Evolutionary conservation across 1,140 invertebrate species (phyloP), one percentile per base, ranked within the genome.

Genomic region (Carposina sasakii): DNA sequence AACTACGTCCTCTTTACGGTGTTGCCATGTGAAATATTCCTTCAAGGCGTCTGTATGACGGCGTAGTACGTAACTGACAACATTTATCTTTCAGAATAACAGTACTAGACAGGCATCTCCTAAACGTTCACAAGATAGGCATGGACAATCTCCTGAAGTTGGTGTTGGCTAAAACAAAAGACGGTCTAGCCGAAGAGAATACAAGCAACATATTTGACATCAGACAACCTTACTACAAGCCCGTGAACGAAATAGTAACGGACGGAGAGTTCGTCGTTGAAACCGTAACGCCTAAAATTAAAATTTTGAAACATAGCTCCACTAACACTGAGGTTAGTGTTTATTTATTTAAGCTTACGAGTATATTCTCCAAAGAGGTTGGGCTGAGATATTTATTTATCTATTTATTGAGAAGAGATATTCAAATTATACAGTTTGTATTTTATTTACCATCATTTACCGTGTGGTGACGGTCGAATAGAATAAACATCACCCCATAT

Each of bases 111-210:
- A 51, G 76, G 0, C 78, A 83, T 49, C 66, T 83, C 0, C 48
- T 83, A 1, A 83, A 67, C 33, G 65, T 78, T 19, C 78, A 83
- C 44, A 77, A 77, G 44, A 77, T 83, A 8, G 66, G 73, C 16
- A 53, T 83, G 1, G 78, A 81, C 2, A 76, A 67, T 21, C 67
- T 83, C 0, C 50, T 83, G 1, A 74, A 81, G 37, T 53, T 82
- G 9, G 78, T 82, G 0, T 67, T 82, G 65, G 64, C 68, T 1
- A 82, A 82, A 56, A 82, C 78, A 0, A 74, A 69, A 60, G 70
- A 78, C 15, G 65, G 73, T 9, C 45, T 83, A 0, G 44, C 54
- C 1, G 67, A 75, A 3, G 63, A 73, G 0, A 34, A 22, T 12
- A 10, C 45, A 16, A 33, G 13, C 3, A 34, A 55, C 3, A 20